Base-by-base conservation (phyloP, 2,888 invertebrate genomes). In the Stramonita haemastoma region DNA sequence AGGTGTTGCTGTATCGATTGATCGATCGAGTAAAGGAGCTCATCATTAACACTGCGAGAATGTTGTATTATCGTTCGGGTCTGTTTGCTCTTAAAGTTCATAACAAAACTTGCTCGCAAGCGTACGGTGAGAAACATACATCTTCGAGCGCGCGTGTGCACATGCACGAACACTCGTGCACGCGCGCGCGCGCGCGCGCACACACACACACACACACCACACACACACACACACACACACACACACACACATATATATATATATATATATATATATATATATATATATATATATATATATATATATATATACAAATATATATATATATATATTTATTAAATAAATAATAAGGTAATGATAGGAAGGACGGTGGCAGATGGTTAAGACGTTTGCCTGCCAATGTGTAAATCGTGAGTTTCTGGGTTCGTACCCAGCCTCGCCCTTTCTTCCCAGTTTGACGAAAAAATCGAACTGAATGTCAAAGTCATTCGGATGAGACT, bases 131-230 rank as follows among this genome's bases (percentile, higher is more conserved):
- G 4, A 8, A 46, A 8, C 46, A 46, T 46, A 46, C 46, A 46
- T 46, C 8, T 46, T 5, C 46, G 46, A 2, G 46, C 8, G 46
- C n/a, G n/a, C 11, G 73, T 13, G 13, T 73, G n/a, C 26, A n/a
- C 73, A 0, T n/a, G 73, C 73, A 73, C n/a, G 46, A 2, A 32
- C 29, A 79, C 13, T 32, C 29, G 32, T 32, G 11, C 29, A 79
- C 34, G 11, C 34, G 32, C 26, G 22, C 79, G 32, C 32, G 32
- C 79, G 22, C 81, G 36, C 36, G 36, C 36, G 36, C 15, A 81
- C 81, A 36, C 36, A 81, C 81, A 81, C 36, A 81, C 81, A 79
- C 79, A 79, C 79, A 79, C 79, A 79, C 79, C 81, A 36, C 32
- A 36, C 36, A 81, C 81, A 81, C 36, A 81, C 13, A 81, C 36